Percentiles rank a stretch among this genome's conserved stretches.
These are phyloP conservation scores for Muscicapa adusta DNA, from an alignment of 2,113 vertebrate genomes.

Conservation along the genomic window DNA sequence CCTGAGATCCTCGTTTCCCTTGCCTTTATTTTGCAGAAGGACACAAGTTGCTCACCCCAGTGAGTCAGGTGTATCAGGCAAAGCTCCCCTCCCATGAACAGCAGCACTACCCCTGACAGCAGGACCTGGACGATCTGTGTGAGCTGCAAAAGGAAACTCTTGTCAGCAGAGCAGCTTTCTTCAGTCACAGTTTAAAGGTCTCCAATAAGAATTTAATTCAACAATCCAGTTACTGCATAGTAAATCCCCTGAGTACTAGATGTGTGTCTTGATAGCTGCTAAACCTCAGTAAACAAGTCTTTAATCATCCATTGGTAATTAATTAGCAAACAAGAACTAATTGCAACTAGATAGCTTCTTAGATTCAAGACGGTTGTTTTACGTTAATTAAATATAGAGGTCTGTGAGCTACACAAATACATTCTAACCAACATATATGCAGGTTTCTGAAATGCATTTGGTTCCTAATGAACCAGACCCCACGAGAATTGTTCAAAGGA, in stretches of 20 bases:
- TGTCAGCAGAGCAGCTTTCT: background rate
- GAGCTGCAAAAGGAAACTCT: background rate
- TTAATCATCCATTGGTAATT: constrained; percentile 63
- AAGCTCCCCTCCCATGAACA: background rate
- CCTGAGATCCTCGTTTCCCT: background rate
- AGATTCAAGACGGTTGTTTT: constrained; percentile 15
- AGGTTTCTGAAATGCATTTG: background rate
- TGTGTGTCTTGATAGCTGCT: constrained; percentile 45
- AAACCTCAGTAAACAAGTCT: constrained; percentile 61
- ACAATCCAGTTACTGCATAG: constrained; percentile 11
- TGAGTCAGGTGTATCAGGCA: background rate
- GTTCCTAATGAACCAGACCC: background rate
- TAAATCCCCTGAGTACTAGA: constrained; percentile 51
- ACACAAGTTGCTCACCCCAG: background rate
- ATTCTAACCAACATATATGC: background rate
- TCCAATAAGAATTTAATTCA: constrained; percentile 50
- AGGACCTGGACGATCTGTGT: background rate
- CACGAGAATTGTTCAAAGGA: background rate
- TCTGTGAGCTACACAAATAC: background rate
- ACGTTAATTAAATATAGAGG: constrained; percentile 2
- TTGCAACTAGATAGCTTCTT: constrained; percentile 50
- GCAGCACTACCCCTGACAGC: background rate
- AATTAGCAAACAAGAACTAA: constrained; percentile 66
- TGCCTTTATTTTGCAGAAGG: background rate
- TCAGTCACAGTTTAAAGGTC: constrained; percentile 26